Percentiles rank a stretch among this genome's conserved stretches.
phyloP scores from a whole-genome alignment of 2,113 vertebrate species.

The Ceuthmochares aereus region DNA sequence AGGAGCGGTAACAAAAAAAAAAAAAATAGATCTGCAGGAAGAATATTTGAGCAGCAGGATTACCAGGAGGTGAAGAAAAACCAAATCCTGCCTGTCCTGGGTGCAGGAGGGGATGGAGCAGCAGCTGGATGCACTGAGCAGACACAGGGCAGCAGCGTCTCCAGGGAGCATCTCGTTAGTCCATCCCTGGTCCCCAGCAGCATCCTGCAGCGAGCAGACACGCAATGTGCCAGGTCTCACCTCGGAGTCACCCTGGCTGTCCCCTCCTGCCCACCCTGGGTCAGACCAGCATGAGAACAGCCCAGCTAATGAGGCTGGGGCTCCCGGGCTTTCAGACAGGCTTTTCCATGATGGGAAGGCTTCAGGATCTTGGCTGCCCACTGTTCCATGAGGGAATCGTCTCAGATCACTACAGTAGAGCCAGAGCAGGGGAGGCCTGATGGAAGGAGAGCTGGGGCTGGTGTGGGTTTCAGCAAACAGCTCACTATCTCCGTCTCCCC shows the following conservation, averaged over 20 bases:
- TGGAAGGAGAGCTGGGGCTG: neutral
- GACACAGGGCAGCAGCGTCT: neutral
- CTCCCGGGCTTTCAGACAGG: neutral
- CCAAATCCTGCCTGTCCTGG: neutral
- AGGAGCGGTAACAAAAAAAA: neutral
- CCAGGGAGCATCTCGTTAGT: neutral
- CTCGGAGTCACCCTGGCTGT: neutral
- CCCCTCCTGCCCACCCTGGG: neutral
- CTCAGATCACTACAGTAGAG: accelerated
- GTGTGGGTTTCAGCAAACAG: neutral
- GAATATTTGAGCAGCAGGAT: constrained; percentile 31
- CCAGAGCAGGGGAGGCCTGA: neutral
- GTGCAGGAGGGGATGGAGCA: neutral
- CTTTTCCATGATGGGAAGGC: neutral
- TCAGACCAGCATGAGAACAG: neutral
- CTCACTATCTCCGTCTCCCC: neutral
- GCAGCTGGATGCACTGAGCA: neutral
- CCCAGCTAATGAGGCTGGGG: neutral
- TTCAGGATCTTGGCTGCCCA: neutral
- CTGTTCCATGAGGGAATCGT: neutral
- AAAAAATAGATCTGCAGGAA: neutral
- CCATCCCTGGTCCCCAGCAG: neutral
- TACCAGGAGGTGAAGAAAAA: constrained; percentile 11
- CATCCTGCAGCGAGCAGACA: neutral
- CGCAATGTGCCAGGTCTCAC: neutral